phyloP scores from a whole-genome alignment of 2,888 invertebrate genomes.

The Hetaerina titia region DNA sequence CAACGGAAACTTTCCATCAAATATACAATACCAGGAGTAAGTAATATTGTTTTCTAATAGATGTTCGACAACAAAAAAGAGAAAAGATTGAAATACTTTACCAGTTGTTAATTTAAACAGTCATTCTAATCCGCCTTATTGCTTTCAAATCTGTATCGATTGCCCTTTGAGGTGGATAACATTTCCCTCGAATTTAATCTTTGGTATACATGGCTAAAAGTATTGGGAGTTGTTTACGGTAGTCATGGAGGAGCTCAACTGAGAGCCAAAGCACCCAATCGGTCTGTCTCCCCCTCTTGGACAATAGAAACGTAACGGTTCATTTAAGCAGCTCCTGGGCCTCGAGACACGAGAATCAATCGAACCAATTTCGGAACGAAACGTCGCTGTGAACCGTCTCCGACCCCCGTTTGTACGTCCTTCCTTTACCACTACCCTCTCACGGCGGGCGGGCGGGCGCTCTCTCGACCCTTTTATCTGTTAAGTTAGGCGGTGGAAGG shows the following conservation, averaged over 20 bases:
- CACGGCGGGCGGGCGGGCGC: neutral
- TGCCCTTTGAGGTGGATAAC: no score
- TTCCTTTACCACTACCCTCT: neutral
- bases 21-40: no score
- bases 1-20: no score
- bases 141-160: no score
- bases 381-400: neutral
- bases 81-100: no score
- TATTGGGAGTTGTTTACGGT: neutral
- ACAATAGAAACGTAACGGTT: neutral
- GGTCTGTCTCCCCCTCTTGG: neutral
- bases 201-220: neutral
- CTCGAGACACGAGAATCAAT: neutral
- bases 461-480: neutral
- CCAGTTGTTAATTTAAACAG: no score
- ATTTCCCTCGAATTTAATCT: no score
- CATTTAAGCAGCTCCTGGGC: neutral
- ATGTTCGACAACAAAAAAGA: no score
- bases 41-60: no score
- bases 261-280: neutral
- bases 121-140: no score
- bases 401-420: neutral
- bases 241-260: neutral
- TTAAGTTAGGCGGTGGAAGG: neutral
- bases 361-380: neutral